Conservation (phyloP, 2,888 invertebrate genomes). For the Agrilus cyanescens region DNA sequence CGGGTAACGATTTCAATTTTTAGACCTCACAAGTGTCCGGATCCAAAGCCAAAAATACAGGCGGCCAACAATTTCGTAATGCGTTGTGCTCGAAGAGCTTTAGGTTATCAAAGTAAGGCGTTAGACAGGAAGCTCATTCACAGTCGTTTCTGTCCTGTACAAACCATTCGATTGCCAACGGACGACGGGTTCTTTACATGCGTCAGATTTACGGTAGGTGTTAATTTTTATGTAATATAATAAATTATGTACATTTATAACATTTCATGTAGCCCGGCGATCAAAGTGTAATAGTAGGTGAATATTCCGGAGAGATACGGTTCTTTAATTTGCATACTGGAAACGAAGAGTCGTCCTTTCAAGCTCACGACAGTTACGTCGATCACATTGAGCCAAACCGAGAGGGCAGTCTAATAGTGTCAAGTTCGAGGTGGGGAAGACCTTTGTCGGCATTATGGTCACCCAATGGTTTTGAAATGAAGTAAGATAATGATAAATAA, state of each 20-base stretch:
- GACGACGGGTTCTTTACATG: conserved; percentile 66
- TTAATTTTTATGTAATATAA: conserved; percentile 1
- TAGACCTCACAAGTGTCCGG: conserved; percentile 94
- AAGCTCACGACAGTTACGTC: conserved; percentile 80
- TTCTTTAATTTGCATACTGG: conserved; percentile 77
- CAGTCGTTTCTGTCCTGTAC: conserved; percentile 66
- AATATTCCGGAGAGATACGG: conserved; percentile 82
- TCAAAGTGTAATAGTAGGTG: conserved; percentile 64
- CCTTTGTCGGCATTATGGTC: conserved; percentile 76
- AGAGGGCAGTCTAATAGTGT: conserved; percentile 65
- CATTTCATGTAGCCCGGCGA: conserved; percentile 32
- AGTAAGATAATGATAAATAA: conserved; percentile 37
- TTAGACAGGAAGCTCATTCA: conserved; percentile 75
- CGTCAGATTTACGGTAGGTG: conserved; percentile 28
- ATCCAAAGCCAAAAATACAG: conserved; percentile 57
- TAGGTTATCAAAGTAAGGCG: conserved; percentile 45
- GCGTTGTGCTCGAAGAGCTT: conserved; percentile 44
- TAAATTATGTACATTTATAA: too few species aligned
- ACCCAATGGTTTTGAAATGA: conserved; percentile 50
- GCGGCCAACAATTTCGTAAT: conserved; percentile 62
- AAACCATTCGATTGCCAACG: conserved; percentile 57
- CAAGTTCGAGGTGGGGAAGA: conserved; percentile 76
- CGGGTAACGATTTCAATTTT: conserved; percentile 22
- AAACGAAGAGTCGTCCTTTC: conserved; percentile 62
- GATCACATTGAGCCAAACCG: conserved; percentile 63